Conservation (phyloP, 1,140 invertebrate species). For the Leptoteleia sp. region DNA sequence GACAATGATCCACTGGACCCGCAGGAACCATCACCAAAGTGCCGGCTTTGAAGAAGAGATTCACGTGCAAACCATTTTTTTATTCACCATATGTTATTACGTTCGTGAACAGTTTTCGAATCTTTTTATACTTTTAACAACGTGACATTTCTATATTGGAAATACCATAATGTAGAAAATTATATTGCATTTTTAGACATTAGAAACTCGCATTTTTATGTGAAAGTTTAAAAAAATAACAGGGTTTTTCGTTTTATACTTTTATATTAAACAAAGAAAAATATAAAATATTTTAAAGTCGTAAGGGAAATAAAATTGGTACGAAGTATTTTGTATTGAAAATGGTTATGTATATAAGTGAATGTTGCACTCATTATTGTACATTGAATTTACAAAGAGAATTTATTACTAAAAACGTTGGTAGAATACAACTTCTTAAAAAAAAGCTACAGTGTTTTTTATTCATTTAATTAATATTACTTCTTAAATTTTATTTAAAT, state of each 20-base stretch:
- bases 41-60: constrained; percentile 71
- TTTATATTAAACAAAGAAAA: constrained; percentile 12
- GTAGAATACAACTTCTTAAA: constrained; percentile 24
- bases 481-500: no score
- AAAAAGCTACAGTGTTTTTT: no score
- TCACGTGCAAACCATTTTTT: constrained; percentile 13
- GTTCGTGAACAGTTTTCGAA: constrained; percentile 13
- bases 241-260: constrained; percentile 18
- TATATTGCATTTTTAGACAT: constrained; percentile 3
- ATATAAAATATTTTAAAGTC: constrained; percentile 4
- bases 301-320: constrained; percentile 5
- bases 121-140: constrained; percentile 13
- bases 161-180: background rate
- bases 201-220: constrained; percentile 2
- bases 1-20: constrained; percentile 58
- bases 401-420: constrained; percentile 23
- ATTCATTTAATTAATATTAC: no score
- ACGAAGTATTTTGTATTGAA: constrained; percentile 11
- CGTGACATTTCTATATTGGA: constrained; percentile 17
- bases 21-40: constrained; percentile 66
- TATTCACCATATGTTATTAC: background rate
- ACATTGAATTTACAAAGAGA: constrained; percentile 35
- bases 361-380: constrained; percentile 23
- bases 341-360: constrained; percentile 36
- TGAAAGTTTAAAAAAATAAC: constrained; percentile 4